Conservation (phyloP, 2,797 vertebrate genomes). For the Typhlichthys eigenmanni region DNA sequence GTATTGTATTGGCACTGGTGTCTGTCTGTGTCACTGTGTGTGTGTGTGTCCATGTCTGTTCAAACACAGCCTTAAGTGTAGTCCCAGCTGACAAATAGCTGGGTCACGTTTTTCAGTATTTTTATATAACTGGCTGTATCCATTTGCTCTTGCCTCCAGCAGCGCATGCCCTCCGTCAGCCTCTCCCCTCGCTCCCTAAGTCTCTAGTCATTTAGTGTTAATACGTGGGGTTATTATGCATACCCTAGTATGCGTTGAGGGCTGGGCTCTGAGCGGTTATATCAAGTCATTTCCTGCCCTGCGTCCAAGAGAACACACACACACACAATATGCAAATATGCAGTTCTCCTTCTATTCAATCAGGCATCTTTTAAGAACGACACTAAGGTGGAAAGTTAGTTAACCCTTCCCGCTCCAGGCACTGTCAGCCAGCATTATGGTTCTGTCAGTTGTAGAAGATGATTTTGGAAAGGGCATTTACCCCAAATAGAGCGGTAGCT, state of each 20-base stretch:
- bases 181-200: not conserved
- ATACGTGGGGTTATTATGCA: constrained; percentile 47
- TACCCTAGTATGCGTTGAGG: constrained; percentile 39
- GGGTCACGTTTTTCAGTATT: constrained; percentile 2
- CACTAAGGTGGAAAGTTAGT: constrained; percentile 44
- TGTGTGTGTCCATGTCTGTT: constrained; percentile 4
- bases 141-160: constrained; percentile 29
- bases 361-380: constrained; percentile 36
- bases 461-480: constrained; percentile 71
- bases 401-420: constrained; percentile 44
- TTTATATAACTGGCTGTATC: constrained; percentile 14
- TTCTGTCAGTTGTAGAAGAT: constrained; percentile 48
- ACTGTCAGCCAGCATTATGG: constrained; percentile 55
- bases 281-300: constrained; percentile 28
- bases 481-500: constrained; percentile 71
- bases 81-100: not conserved
- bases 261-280: constrained; percentile 37
- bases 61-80: not conserved
- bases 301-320: constrained; percentile 6
- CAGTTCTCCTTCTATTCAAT: constrained; percentile 29
- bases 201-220: constrained; percentile 38
- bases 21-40: not conserved
- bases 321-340: constrained; percentile 18
- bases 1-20: not conserved
- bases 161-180: constrained; percentile 7